Evolutionary conservation across 2,797 vertebrate genomes (phyloP).

Genomic region (Sebastes oblongus): DNA sequence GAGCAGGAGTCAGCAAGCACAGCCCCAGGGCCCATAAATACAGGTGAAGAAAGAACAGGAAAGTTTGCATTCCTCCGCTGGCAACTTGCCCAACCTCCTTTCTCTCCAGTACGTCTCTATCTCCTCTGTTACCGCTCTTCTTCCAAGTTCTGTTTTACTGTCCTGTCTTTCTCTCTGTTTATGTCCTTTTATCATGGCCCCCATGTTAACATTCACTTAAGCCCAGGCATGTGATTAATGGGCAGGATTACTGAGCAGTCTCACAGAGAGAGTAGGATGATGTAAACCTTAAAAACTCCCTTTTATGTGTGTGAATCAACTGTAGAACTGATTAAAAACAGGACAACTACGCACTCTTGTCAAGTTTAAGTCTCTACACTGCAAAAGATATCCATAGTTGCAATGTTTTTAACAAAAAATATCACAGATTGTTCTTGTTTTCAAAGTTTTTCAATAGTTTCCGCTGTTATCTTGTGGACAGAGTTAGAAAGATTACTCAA

Average conservation of each 20-base stretch:
- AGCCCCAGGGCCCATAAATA: slow-evolving; percentile 56
- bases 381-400: not conserved
- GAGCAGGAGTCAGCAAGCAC: slow-evolving; percentile 57
- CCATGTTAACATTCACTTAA: slow-evolving; percentile 17
- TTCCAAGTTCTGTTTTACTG: not conserved
- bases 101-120: not conserved
- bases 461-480: not conserved
- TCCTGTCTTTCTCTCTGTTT: slow-evolving; percentile 2
- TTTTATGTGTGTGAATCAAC: slow-evolving; percentile 29
- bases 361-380: not conserved
- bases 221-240: slow-evolving; percentile 50
- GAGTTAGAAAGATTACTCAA: not conserved
- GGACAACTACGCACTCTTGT: not conserved
- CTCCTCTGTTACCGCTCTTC: not conserved
- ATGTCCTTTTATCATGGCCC: not conserved
- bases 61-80: slow-evolving; percentile 67
- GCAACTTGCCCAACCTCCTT: slow-evolving; percentile 3
- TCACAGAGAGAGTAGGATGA: slow-evolving; percentile 13
- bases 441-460: not conserved
- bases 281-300: not conserved
- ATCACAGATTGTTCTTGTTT: no score
- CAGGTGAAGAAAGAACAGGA: slow-evolving; percentile 39
- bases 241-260: slow-evolving; percentile 30
- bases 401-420: not conserved
- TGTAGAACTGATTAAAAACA: not conserved